These are phyloP conservation scores for Xylota segnis DNA, from an alignment of 2,888 invertebrate species.

Conservation along the genomic window DNA sequence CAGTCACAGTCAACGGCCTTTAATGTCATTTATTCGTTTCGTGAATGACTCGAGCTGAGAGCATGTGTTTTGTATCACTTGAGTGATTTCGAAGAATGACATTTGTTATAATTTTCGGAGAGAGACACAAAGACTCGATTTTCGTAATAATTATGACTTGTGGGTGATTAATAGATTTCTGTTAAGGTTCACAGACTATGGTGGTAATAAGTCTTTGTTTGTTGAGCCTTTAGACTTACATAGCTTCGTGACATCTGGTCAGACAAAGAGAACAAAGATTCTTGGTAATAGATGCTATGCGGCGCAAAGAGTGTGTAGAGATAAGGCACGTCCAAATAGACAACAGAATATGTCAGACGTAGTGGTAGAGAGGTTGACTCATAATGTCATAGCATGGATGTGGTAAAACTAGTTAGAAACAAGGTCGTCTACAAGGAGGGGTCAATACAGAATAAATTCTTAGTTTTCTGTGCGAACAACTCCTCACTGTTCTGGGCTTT, in stretches of 20 bases:
- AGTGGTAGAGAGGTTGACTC: background rate
- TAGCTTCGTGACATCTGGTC: background rate
- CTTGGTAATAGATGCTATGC: background rate
- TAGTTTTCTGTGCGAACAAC: too few species aligned
- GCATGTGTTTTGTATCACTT: conserved; percentile 9
- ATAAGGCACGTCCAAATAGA: background rate
- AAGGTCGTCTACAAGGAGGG: too few species aligned
- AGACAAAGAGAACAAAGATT: conserved; percentile 33
- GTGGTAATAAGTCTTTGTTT: conserved; percentile 15
- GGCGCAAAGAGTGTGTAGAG: background rate
- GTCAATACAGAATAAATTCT: too few species aligned
- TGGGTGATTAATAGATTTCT: conserved; percentile 39
- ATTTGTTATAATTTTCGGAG: conserved; percentile 10
- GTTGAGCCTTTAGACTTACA: background rate
- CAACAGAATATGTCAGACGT: too few species aligned
- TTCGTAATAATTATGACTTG: conserved; percentile 20
- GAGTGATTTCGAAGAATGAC: conserved; percentile 22
- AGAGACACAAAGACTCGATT: conserved; percentile 32
- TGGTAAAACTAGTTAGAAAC: too few species aligned
- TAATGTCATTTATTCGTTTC: background rate
- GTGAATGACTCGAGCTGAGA: conserved; percentile 15
- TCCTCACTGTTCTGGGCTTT: too few species aligned
- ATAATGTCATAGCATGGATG: too few species aligned
- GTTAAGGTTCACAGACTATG: conserved; percentile 35
- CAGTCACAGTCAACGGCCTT: conserved; percentile 30